phyloP scores from a whole-genome alignment of 2,888 invertebrate genomes.

The Amphipyra berbera region DNA sequence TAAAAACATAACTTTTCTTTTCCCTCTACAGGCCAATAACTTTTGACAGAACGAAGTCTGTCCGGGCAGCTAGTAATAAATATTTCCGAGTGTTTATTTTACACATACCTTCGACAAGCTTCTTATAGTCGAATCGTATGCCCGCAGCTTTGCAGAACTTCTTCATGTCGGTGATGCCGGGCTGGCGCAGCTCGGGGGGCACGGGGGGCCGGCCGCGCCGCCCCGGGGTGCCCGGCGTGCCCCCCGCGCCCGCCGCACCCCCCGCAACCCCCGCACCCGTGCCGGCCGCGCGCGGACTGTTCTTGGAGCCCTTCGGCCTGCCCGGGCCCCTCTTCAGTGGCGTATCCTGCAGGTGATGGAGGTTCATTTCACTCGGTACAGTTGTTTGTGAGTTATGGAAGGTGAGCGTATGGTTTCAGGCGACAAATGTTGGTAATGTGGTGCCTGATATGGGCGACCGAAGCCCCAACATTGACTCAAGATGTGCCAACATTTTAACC shows the following conservation, averaged over 20 bases:
- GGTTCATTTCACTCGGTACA: conserved; percentile 45
- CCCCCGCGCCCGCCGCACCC: conserved; percentile 47
- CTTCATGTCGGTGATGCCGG: conserved; percentile 88
- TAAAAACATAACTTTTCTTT: too few species aligned
- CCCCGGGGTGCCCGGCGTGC: conserved; percentile 61
- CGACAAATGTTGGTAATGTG: not conserved
- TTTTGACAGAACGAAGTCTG: too few species aligned
- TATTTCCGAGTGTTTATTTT: not conserved
- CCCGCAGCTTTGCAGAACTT: conserved; percentile 88
- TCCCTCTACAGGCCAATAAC: too few species aligned
- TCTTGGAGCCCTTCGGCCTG: conserved; percentile 83
- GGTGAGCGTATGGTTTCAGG: not conserved
- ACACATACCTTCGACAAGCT: conserved; percentile 82
- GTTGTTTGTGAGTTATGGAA: conserved; percentile 27
- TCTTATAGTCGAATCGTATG: conserved; percentile 86
- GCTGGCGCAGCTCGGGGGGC: conserved; percentile 82
- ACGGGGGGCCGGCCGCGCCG: conserved; percentile 84
- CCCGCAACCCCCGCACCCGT: conserved; percentile 47
- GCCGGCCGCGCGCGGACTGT: conserved; percentile 60
- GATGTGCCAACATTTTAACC: too few species aligned
- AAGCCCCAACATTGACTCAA: too few species aligned
- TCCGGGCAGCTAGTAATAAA: too few species aligned
- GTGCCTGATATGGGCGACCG: too few species aligned
- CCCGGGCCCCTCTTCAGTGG: conserved; percentile 83
- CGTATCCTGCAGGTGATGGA: conserved; percentile 66